Percentiles rank a stretch among this genome's conserved stretches.
phyloP scores from a whole-genome alignment of 2,113 vertebrate species.

The Gymnobelideus leadbeateri region DNA sequence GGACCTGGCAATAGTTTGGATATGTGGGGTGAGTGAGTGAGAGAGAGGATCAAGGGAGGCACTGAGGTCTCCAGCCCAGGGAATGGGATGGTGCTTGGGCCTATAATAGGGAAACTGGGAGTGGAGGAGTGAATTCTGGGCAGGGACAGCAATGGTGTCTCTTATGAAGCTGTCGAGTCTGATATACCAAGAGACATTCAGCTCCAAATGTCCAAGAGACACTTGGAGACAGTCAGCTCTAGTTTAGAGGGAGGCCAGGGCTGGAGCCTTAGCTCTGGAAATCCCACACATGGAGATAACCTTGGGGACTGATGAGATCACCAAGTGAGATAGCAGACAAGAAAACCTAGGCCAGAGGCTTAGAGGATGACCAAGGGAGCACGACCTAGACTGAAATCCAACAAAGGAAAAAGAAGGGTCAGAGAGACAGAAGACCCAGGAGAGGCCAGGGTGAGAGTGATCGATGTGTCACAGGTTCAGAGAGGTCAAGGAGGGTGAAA shows the following conservation, averaged over 20 bases:
- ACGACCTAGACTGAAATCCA: not conserved
- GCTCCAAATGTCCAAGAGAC: fast-evolving
- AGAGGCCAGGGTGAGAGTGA: not conserved
- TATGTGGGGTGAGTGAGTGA: not conserved
- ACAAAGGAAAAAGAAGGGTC: no score
- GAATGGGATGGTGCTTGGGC: no score
- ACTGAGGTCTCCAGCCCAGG: no score
- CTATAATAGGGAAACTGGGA: fast-evolving
- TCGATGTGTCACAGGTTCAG: not conserved
- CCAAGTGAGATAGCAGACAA: not conserved
- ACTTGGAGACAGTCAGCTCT: fast-evolving
- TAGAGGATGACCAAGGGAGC: not conserved
- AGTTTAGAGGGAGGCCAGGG: no score
- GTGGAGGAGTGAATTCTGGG: not conserved
- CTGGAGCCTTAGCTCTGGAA: no score
- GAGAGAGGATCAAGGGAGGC: not conserved
- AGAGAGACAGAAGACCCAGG: not conserved
- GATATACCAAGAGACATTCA: not conserved
- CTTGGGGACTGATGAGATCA: fast-evolving
- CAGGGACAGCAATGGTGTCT: fast-evolving
- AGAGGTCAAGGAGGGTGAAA: not conserved
- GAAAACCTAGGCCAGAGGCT: not conserved
- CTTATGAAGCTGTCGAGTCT: no score
- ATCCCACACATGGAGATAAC: not conserved
- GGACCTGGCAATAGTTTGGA: not conserved